Evolutionary conservation across 2,797 vertebrate genomes (phyloP), one percentile per base, ranked within the genome.

Genomic region (Sebastiscus tertius): DNA sequence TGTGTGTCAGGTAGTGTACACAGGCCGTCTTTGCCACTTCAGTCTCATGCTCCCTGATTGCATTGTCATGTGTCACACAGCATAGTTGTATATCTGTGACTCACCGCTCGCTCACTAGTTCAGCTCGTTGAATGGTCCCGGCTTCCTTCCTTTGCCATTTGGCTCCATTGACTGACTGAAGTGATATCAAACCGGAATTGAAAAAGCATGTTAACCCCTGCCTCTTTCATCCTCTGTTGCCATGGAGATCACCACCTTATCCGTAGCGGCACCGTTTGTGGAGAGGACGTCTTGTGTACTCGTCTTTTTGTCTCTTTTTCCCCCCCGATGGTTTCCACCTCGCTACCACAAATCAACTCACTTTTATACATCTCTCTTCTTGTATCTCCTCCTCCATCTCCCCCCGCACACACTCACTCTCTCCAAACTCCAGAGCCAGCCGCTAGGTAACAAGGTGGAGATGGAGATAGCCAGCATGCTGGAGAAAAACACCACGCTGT

Each of bases 401-500:
- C 46, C 29, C 8, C 49, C 54, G 1, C 13, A 39, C 13, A 39
- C 67, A 56, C 39, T 56, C 58, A 10, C 24, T 69, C 49, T 64
- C 31, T 55, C 31, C 60, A 5, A 66, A 61, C 69, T 81, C 73
- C 94, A 99, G 98, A 99, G 99, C 90, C 98, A 99, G 90, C 98
- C 97, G 0, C 87, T 99, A 89, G 99, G 99, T 84, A 99, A 99
- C 96, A 98, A 98, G 84, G 99, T 99, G 64, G 99, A 99, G 95
- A 99, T 99, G 99, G 98, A 99, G 94, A 99, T 99, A 0, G 99
- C 97, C n/a, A 96, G 88, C 91, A 99, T 99, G 96, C 87, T 99
- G 95, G 99, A 99, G 94, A 98, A 97, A 89, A 99, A 99, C 87
- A 95, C 95, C 68, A 96, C 97, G 0, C 93, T 99, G 72, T 87